Evolutionary conservation across 2,797 vertebrate genomes (phyloP), one percentile per base, ranked within the genome.

Genomic region (Benthosema pterotum): DNA sequence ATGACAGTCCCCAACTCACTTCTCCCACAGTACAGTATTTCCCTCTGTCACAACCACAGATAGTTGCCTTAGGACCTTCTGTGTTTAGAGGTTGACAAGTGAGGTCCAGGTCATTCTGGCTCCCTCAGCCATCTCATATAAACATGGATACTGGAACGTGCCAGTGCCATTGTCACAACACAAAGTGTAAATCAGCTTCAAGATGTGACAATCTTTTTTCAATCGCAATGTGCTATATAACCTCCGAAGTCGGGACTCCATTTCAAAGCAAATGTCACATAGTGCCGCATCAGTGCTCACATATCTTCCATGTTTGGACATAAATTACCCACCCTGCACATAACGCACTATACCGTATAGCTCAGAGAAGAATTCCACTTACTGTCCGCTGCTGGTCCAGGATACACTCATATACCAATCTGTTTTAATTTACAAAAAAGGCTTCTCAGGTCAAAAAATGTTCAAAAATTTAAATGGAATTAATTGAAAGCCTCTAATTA

Each of bases 71-170:
- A 43, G 62, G 77, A 69, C 67, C 71, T 80, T 69, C 75, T 77
- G 81, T 73, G 74, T 69, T 68, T 72, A 69, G 60, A 73, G 75
- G 80, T 61, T 86, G 82, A 83, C 82, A 80, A 74, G 70, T 11
- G 51, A 69, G 66, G 78, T 70, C 70, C 59, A 49, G 74, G 80
- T 79, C 70, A 67, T 69, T 74, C 78, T 76, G 77, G 65, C 75
- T 72, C 69, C 79, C 67, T n/a, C n/a, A n/a, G n/a, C 47, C 72
- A 60, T 64, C 69, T 79, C 83, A 85, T 84, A 67, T 51, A 53
- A 18, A 71, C 22, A 38, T 71, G 77, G 74, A 83, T 77, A 86
- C 75, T 69, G 60, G 77, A 67, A 67, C 77, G 64, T 71, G 65
- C 53, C 58, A 64, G 58, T 78, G 77, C 79, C 56, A 69, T 43